phyloP scores from a whole-genome alignment of 2,888 invertebrate genomes.

The Drosophila mayaguana region DNA sequence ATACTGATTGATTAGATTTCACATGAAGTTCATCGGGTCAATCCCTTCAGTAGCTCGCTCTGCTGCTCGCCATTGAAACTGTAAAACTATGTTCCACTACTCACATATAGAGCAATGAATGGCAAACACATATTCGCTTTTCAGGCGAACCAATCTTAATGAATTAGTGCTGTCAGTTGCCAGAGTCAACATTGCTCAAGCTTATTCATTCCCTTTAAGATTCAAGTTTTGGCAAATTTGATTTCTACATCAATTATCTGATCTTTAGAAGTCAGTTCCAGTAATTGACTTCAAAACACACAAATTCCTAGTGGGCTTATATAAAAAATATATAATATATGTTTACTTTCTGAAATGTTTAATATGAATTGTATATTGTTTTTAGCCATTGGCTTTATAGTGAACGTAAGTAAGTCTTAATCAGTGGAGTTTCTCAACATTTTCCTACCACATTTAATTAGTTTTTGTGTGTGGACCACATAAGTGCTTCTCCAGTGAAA shows the following conservation, averaged over 20 bases:
- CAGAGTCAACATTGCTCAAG: not conserved
- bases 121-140: not conserved
- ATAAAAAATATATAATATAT: not conserved
- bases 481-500: not conserved
- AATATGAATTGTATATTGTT: not conserved
- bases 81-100: not conserved
- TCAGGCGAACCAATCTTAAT: not conserved
- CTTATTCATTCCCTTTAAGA: not conserved
- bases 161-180: conserved; percentile 1
- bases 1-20: conserved; percentile 61
- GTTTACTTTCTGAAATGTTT: conserved; percentile 1
- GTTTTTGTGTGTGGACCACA: not conserved
- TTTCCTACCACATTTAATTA: not conserved
- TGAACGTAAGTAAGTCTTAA: not conserved
- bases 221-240: not conserved
- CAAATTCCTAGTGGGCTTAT: conserved; percentile 1
- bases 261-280: not conserved
- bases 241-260: not conserved
- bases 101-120: conserved; percentile 1
- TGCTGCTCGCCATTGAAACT: too few relatives aligned
- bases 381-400: not conserved
- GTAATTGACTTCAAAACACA: not conserved
- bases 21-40: conserved; percentile 29
- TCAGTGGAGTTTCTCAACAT: not conserved
- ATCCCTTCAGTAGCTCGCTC: conserved; percentile 33